A percentile compares a stretch with the other conserved stretches of the same genome.
Conservation (phyloP, 2,888 invertebrate genomes). For the Tachina grossa region DNA sequence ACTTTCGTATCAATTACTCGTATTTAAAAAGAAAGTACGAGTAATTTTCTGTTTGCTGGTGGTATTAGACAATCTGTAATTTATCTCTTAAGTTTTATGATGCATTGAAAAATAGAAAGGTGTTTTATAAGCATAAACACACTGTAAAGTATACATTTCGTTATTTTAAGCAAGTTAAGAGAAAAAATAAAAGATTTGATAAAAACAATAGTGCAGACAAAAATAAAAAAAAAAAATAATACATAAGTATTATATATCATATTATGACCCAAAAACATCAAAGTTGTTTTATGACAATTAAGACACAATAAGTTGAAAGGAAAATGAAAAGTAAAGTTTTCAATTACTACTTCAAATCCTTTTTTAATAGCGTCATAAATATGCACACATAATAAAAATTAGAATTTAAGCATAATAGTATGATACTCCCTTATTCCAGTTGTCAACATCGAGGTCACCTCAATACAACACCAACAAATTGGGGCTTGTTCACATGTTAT, state of each 20-base stretch:
- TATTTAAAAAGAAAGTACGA: constrained; percentile 70
- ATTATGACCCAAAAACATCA: constrained; percentile 55
- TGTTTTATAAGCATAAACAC: constrained; percentile 59
- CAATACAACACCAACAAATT: no score
- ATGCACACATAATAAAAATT: no score
- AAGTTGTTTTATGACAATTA: constrained; percentile 25
- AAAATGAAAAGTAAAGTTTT: constrained; percentile 15
- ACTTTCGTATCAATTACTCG: constrained; percentile 50
- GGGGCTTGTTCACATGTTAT: no score
- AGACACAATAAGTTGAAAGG: constrained; percentile 18
- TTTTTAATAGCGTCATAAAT: neutral
- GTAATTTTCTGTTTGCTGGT: constrained; percentile 55
- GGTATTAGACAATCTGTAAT: constrained; percentile 44
- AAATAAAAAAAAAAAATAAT: constrained; percentile 4
- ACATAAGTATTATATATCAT: constrained; percentile 54
- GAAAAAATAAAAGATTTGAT: constrained; percentile 7
- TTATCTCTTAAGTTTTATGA: constrained; percentile 44
- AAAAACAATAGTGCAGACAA: constrained; percentile 39
- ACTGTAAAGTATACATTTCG: constrained; percentile 53
- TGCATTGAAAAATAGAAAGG: constrained; percentile 69
- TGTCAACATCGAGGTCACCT: no score
- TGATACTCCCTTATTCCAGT: no score
- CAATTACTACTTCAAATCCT: constrained; percentile 15
- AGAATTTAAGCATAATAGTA: no score
- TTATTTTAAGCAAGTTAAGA: constrained; percentile 46